These are phyloP conservation scores for Ethmia dodecea DNA, from an alignment of 2,888 invertebrate genomes.

Conservation along the genomic window DNA sequence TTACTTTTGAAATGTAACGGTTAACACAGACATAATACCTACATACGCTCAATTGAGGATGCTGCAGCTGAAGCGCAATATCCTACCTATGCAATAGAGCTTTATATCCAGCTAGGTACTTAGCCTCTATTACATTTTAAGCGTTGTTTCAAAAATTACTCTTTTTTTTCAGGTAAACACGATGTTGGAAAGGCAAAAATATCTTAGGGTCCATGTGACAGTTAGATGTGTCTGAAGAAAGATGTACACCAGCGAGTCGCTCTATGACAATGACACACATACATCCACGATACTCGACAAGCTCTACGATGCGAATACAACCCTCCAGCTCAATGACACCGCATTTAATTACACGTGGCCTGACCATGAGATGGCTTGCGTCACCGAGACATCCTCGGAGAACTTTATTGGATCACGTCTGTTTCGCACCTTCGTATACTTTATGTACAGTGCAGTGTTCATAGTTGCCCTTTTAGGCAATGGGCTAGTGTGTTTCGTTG, in stretches of 20 bases:
- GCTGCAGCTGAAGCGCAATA: too few species aligned
- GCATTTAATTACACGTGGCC: constrained; percentile 7
- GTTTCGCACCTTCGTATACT: constrained; percentile 81
- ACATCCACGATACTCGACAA: not conserved
- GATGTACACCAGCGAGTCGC: constrained; percentile 5
- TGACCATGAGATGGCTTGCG: constrained; percentile 5
- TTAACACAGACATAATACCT: too few species aligned
- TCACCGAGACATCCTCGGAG: constrained; percentile 22
- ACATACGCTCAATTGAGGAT: too few species aligned
- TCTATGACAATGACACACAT: not conserved
- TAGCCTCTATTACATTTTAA: too few species aligned
- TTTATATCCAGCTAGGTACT: too few species aligned
- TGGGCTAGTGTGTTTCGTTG: constrained; percentile 91
- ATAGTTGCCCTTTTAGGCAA: constrained; percentile 85
- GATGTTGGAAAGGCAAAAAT: too few species aligned
- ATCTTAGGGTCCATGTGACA: constrained; percentile 2
- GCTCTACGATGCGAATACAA: not conserved
- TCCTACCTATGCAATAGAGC: too few species aligned
- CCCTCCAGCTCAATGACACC: not conserved
- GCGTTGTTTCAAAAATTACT: too few species aligned
- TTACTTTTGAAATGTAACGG: too few species aligned
- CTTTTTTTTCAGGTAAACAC: constrained; percentile 4
- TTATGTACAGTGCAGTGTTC: constrained; percentile 85
- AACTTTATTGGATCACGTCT: constrained; percentile 59
- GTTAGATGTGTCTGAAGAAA: constrained; percentile 4